phyloP scores from a whole-genome alignment of 2,888 invertebrate species.

The Sesia apiformis region DNA sequence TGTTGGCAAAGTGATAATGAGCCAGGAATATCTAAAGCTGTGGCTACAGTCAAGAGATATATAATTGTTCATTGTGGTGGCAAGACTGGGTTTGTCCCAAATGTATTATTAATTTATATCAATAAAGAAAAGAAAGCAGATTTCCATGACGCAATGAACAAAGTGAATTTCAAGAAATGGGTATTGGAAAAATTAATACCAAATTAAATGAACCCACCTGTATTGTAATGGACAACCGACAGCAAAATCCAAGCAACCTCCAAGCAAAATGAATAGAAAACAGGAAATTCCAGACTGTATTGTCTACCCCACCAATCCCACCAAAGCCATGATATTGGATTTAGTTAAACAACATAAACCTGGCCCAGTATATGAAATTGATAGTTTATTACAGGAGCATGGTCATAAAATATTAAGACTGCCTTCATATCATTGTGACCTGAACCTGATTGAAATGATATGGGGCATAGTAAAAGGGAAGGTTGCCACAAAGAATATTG shows the following conservation, averaged over 20 bases:
- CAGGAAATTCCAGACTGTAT: too few relatives aligned
- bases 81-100: background rate
- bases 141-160: constrained; percentile 1
- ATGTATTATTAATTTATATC: background rate
- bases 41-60: constrained; percentile 1
- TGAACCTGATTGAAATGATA: too few relatives aligned
- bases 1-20: background rate
- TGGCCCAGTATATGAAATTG: background rate
- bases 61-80: constrained; percentile 1
- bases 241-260: too few relatives aligned
- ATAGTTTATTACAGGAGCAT: background rate
- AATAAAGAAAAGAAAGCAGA: background rate
- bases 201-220: background rate
- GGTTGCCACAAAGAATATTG: constrained; percentile 1
- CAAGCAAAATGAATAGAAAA: background rate
- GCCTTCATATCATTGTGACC: background rate
- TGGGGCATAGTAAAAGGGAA: background rate
- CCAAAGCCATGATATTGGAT: background rate
- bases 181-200: constrained; percentile 1
- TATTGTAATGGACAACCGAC: background rate
- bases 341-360: background rate
- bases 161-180: constrained; percentile 1
- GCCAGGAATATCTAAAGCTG: background rate
- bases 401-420: background rate
- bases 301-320: too few relatives aligned